A percentile compares a stretch with the other conserved stretches of the same genome.
Evolutionary conservation across 1,140 invertebrate genomes (phyloP).

Genomic region (Mercenaria mercenaria): DNA sequence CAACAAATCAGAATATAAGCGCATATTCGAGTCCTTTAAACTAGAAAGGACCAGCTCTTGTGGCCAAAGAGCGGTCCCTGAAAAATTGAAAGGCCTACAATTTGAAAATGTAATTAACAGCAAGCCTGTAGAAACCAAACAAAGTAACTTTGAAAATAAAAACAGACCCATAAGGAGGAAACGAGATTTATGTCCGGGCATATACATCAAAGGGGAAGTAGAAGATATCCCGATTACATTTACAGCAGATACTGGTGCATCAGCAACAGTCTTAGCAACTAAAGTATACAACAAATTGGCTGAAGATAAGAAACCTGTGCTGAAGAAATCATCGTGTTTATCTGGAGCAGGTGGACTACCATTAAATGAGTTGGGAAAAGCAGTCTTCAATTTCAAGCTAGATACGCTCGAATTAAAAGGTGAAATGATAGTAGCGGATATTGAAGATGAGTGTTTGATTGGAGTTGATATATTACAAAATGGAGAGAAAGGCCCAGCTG

Average conservation of each 20-base stretch:
- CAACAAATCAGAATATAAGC: background rate
- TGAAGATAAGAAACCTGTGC: background rate
- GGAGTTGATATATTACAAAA: background rate
- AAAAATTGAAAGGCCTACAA: background rate
- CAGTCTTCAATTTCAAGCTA: background rate
- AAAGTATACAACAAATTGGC: background rate
- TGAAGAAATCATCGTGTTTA: constrained; percentile 2
- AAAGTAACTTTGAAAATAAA: background rate
- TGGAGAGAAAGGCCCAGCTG: background rate
- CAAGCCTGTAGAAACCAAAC: background rate
- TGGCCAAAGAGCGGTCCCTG: background rate
- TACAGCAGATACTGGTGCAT: constrained; percentile 14
- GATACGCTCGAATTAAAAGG: background rate
- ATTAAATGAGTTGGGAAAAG: constrained; percentile 27
- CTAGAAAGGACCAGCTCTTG: background rate
- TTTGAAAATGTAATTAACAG: background rate
- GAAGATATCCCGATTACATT: background rate
- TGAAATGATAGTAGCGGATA: constrained; percentile 26
- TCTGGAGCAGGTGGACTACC: background rate
- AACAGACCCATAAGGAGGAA: background rate
- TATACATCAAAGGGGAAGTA: background rate
- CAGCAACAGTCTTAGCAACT: background rate
- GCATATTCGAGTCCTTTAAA: background rate
- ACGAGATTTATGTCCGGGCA: background rate
- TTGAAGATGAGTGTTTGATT: background rate